phyloP scores from a whole-genome alignment of 2,888 invertebrate species.

The Pachymerium ferrugineum region DNA sequence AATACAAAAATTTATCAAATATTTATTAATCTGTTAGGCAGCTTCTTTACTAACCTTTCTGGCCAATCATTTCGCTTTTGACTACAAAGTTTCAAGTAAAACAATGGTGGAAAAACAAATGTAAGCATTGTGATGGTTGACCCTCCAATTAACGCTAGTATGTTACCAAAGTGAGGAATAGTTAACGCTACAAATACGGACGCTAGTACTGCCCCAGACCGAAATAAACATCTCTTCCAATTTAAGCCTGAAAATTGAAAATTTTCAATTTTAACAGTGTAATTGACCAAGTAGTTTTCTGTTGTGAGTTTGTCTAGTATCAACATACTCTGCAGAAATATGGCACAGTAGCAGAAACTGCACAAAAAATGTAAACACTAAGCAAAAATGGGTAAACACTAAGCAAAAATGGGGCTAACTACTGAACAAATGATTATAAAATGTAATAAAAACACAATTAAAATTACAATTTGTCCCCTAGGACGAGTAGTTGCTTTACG shows the following conservation, averaged over 20 bases:
- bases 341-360: neutral
- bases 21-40: neutral
- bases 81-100: slow-evolving; percentile 59
- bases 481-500: too few species aligned
- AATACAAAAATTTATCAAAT: neutral
- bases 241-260: slow-evolving; percentile 54
- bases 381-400: too few species aligned
- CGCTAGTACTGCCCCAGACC: slow-evolving; percentile 56
- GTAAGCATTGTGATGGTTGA: slow-evolving; percentile 63
- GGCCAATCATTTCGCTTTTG: slow-evolving; percentile 51
- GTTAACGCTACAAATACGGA: slow-evolving; percentile 63
- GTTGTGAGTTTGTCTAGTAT: neutral
- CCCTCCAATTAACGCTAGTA: slow-evolving; percentile 64
- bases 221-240: slow-evolving; percentile 56
- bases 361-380: too few species aligned
- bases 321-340: neutral
- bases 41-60: slow-evolving; percentile 46
- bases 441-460: too few species aligned
- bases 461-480: too few species aligned
- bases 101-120: slow-evolving; percentile 61
- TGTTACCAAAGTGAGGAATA: slow-evolving; percentile 63
- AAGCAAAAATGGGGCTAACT: too few species aligned
- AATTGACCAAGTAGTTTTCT: neutral
- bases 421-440: too few species aligned
- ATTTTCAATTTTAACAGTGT: too few species aligned